Evolutionary conservation across 2,797 vertebrate genomes (phyloP), one percentile per base, ranked within the genome.

Genomic region (Aselliscus stoliczkanus): DNA sequence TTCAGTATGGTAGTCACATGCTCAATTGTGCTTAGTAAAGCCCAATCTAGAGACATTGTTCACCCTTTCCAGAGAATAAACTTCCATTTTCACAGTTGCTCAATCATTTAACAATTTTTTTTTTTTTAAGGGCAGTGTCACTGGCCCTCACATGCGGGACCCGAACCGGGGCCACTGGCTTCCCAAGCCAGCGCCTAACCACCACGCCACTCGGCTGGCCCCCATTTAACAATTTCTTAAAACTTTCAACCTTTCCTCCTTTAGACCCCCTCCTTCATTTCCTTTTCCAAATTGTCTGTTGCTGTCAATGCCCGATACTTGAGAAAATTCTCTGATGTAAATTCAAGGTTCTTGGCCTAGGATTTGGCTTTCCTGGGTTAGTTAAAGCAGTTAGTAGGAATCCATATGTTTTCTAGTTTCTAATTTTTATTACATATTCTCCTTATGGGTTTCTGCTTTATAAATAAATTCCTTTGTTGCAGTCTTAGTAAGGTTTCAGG

Each of bases 241-340:
- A 82, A 15, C n/a, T 73, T 91, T 86, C 81, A 91, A 86, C 34
- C 23, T 75, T 1, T 67, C 25, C 25, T 93, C 7, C 44, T 93
- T 70, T 60, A 86, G 42, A 75, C 7, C 4, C 4, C n/a, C 34
- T 87, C 31, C 31, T 93, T 27, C 15, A 79, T 34, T 50, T 82
- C 31, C 34, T 84, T 88, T 72, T 62, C 70, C 31, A 88, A 76
- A 91, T 39, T 88, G n/a, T 15, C 54, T 89, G 10, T 64, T 76
- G 52, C 37, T 92, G 27, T 58, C 87, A 88, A 60, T 67, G 34
- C 34, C 52, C 72, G 77, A 79, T 47, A 83, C 39, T 56, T 80
- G 4, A 86, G 44, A 87, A 93, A 70, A 95, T 91, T 72, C 47
- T 94, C 15, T 62, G 47, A 69, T 73, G 31, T 65, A 93, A 90